These are phyloP conservation scores for Poecilia wingei DNA, from an alignment of 2,797 vertebrate genomes.

Conservation along the genomic window DNA sequence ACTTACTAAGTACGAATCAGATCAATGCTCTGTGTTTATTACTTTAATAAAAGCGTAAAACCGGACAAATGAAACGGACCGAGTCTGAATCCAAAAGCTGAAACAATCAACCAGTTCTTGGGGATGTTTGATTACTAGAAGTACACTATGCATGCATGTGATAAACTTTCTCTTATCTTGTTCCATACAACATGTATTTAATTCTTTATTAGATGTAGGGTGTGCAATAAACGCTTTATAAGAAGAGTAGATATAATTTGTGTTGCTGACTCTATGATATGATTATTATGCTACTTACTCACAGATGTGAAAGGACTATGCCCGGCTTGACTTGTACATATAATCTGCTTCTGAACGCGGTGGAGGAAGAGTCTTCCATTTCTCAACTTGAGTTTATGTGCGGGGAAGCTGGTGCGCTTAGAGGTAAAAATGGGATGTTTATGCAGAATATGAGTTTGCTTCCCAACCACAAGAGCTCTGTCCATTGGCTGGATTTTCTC, in stretches of 20 bases:
- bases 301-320: slow-evolving; percentile 25
- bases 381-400: slow-evolving; percentile 30
- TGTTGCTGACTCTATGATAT: slow-evolving; percentile 43
- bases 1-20: slow-evolving; percentile 15
- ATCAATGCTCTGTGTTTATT: slow-evolving; percentile 29
- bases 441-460: slow-evolving; percentile 4
- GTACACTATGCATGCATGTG: slow-evolving; percentile 71
- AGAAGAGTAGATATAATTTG: slow-evolving; percentile 43
- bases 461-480: not conserved
- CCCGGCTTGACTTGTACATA: slow-evolving; percentile 64
- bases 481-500: slow-evolving; percentile 11
- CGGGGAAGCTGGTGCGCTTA: slow-evolving; percentile 19
- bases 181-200: slow-evolving; percentile 57
- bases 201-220: slow-evolving; percentile 57
- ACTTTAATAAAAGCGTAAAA: slow-evolving; percentile 27
- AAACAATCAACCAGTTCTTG: slow-evolving; percentile 14
- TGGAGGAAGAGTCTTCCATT: slow-evolving; percentile 68
- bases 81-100: slow-evolving; percentile 3
- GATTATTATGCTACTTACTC: slow-evolving; percentile 20
- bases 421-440: slow-evolving; percentile 13
- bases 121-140: slow-evolving; percentile 43
- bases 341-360: slow-evolving; percentile 57
- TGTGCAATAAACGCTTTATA: slow-evolving; percentile 51
- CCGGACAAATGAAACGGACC: not conserved
- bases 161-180: slow-evolving; percentile 63